Evolutionary conservation across 1,140 invertebrate genomes (phyloP), one percentile per base, ranked within the genome.

Genomic region (Pseudomyrmex pallidus): DNA sequence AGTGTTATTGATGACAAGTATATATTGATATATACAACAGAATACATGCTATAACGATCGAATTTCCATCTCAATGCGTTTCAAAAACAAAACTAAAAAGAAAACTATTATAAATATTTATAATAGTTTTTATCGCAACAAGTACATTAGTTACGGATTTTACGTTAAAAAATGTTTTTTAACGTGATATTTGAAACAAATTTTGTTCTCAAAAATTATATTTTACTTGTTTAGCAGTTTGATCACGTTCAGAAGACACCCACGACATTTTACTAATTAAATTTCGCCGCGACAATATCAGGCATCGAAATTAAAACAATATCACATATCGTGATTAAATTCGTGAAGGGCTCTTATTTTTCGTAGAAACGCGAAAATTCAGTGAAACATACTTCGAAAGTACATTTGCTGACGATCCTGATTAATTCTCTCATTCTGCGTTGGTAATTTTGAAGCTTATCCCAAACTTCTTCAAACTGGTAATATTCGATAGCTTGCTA

Each of bases 381-480:
- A 78, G 76, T 54, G 44, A 59, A 70, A 80, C 35, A 35, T 35
- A 35, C 76, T 72, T 80, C 10, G 20, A 2, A 35, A 70, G 20
- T n/a, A 54, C 74, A 70, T 46, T 35, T 57, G 35, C 54, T 8
- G 12, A 44, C 64, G 46, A 78, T 78, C 17, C 50, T 67, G 63
- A 77, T 77, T 67, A 77, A 68, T 48, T 50, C 74, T 68, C 67
- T 77, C 74, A 77, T 54, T 67, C 66, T 77, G 66, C 74, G 50
- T 77, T 77, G 63, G 64, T 68, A 77, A 78, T 78, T 68, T 78
- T 57, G 64, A 20, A 78, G 76, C 64, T 78, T 78, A 68, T 64
- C 64, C 44, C 12, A n/a, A 78, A 78, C 64, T 59, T 78, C 48
- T 59, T 78, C 54, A 59, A 20, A n/a, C 44, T 56, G 46, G 54